Percentiles rank a stretch among this genome's conserved stretches.
phyloP scores from a whole-genome alignment of 1,140 invertebrate species.

The Ostrea edulis region DNA sequence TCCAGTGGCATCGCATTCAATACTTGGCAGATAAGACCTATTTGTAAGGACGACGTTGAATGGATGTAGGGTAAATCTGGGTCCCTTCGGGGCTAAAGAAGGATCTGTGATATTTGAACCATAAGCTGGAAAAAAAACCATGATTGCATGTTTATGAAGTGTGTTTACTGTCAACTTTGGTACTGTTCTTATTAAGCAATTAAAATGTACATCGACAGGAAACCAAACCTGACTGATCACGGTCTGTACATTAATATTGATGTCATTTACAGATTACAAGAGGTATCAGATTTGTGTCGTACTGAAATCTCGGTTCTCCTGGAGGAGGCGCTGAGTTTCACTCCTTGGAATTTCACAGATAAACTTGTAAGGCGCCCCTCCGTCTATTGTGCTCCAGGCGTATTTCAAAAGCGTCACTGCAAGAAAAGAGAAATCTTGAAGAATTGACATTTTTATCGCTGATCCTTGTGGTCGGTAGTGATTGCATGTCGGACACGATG shows the following conservation, averaged over 20 bases:
- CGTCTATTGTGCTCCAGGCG: slow-evolving; percentile 27
- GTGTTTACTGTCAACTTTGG: too few relatives aligned
- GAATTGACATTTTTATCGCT: too few relatives aligned
- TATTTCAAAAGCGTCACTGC: slow-evolving; percentile 2
- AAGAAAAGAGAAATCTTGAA: not conserved
- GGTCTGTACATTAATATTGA: too few relatives aligned
- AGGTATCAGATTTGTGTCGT: not conserved
- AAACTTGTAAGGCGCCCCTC: slow-evolving; percentile 21
- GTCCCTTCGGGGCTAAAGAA: slow-evolving; percentile 55
- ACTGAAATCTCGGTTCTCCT: slow-evolving; percentile 53
- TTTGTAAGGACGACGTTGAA: slow-evolving; percentile 43
- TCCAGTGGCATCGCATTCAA: slow-evolving; percentile 90
- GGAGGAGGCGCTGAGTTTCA: slow-evolving; percentile 41
- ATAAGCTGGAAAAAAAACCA: slow-evolving; percentile 55
- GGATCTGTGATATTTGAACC: slow-evolving; percentile 57
- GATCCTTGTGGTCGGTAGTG: too few relatives aligned
- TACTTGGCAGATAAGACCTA: slow-evolving; percentile 25
- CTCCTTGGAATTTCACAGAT: slow-evolving; percentile 54
- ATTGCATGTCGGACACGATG: too few relatives aligned
- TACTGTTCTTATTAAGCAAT: too few relatives aligned
- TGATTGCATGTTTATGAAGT: too few relatives aligned
- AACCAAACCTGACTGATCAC: too few relatives aligned
- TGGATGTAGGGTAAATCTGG: slow-evolving; percentile 50
- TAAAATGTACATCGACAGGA: too few relatives aligned
- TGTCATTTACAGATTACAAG: not conserved